Evolutionary conservation across 1,140 invertebrate genomes (phyloP).

Genomic region (Aradophagus sp.): DNA sequence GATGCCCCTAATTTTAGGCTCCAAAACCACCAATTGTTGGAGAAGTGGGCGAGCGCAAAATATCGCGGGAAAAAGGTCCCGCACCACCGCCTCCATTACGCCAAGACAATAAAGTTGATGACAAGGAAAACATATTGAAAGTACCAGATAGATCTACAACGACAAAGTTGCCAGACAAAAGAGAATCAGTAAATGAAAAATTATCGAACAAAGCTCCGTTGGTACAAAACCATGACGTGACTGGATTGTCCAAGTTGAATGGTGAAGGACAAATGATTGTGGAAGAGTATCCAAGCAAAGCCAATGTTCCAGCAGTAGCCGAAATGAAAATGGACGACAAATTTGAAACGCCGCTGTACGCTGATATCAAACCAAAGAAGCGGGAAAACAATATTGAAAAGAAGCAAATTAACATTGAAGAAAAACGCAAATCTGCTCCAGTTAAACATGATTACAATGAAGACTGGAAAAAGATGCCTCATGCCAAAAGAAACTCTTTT

Average conservation of each 20-base stretch:
- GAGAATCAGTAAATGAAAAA: constrained; percentile 43
- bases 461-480: constrained; percentile 62
- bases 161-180: constrained; percentile 44
- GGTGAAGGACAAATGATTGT: constrained; percentile 30
- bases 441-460: constrained; percentile 64
- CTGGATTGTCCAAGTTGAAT: constrained; percentile 37
- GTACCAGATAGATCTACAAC: constrained; percentile 49
- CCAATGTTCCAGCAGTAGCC: constrained; percentile 1
- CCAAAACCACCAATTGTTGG: constrained; percentile 70
- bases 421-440: constrained; percentile 70
- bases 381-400: constrained; percentile 44
- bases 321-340: constrained; percentile 18
- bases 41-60: constrained; percentile 66
- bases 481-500: constrained; percentile 64
- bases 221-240: constrained; percentile 29
- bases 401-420: constrained; percentile 60
- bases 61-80: constrained; percentile 76
- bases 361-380: constrained; percentile 62
- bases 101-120: constrained; percentile 65
- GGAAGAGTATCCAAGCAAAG: constrained; percentile 23
- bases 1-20: too few species aligned
- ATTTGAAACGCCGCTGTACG: constrained; percentile 53
- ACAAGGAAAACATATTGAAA: constrained; percentile 62
- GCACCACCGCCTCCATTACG: constrained; percentile 71
- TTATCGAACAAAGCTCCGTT: constrained; percentile 11